Conservation (phyloP, 2,888 invertebrate genomes). For the Atherix ibis region DNA sequence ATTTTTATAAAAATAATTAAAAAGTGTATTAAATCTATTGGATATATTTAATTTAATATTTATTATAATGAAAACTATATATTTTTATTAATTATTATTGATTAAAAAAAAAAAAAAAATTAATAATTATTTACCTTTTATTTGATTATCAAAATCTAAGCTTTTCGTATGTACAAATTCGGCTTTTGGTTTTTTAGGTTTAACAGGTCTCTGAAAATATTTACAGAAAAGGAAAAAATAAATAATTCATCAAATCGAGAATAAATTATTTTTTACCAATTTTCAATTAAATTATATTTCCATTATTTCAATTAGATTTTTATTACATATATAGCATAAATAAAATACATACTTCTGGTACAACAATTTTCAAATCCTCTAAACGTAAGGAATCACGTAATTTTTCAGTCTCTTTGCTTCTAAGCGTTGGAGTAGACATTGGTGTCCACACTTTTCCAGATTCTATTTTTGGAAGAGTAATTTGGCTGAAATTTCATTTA, state of each 20-base stretch:
- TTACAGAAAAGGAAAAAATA: constrained; percentile 7
- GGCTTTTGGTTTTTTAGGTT: constrained; percentile 18
- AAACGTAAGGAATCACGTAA: constrained; percentile 20
- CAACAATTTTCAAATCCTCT: constrained; percentile 19
- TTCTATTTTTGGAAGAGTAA: constrained; percentile 18
- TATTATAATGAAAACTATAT: not conserved
- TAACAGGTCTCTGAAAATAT: constrained; percentile 16
- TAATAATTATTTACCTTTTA: constrained; percentile 17
- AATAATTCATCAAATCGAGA: not conserved
- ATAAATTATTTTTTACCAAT: not conserved
- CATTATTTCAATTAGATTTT: not conserved
- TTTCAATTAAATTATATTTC: not conserved
- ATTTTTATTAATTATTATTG: not conserved
- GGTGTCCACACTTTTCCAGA: constrained; percentile 20
- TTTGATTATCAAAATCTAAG: constrained; percentile 20
- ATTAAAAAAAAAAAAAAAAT: not conserved
- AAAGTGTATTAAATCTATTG: too few species aligned
- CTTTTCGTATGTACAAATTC: constrained; percentile 22
- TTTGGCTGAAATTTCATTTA: constrained; percentile 15
- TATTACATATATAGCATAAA: too few species aligned
- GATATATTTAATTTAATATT: too few species aligned
- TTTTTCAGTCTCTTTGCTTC: constrained; percentile 21
- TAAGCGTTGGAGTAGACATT: constrained; percentile 19
- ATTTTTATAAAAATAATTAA: too few species aligned
- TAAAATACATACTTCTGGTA: constrained; percentile 17